These are phyloP conservation scores for Gymnocephalus cernua DNA, from an alignment of 2,113 vertebrate species.

Conservation along the genomic window DNA sequence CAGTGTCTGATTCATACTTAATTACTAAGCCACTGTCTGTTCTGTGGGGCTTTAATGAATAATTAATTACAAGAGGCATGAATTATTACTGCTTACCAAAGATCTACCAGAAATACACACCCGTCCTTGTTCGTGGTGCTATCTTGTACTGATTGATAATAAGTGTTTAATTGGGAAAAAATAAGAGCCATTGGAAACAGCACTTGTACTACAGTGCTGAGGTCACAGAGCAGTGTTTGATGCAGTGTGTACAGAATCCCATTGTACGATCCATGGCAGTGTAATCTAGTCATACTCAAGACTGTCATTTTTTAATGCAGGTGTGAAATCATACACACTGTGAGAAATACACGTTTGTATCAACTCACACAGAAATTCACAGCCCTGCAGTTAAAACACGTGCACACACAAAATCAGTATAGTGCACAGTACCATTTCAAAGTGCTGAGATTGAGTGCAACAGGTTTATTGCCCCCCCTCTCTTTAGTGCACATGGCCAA, in stretches of 20 bases:
- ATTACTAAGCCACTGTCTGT: conserved; percentile 78
- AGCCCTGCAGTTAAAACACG: not conserved
- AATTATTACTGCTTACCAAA: conserved; percentile 78
- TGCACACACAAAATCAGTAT: not conserved
- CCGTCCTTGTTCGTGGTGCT: conserved; percentile 36
- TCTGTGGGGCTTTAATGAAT: conserved; percentile 79
- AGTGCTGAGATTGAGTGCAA: conserved; percentile 39
- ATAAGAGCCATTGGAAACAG: conserved; percentile 26
- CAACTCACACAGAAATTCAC: not conserved
- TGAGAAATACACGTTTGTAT: not conserved
- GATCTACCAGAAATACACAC: conserved; percentile 66
- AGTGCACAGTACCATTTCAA: conserved; percentile 21
- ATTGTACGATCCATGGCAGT: not conserved
- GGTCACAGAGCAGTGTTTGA: conserved; percentile 24
- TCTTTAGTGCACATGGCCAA: conserved; percentile 26
- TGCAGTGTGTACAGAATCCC: not conserved
- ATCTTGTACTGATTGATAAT: conserved; percentile 62
- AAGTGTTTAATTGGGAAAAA: conserved; percentile 48
- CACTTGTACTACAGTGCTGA: conserved; percentile 7
- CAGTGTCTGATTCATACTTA: conserved; percentile 80
- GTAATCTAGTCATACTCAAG: conserved; percentile 6
- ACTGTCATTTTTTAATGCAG: not conserved
- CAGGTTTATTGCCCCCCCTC: too few species aligned
- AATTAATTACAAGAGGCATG: conserved; percentile 76
- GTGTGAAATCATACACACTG: conserved; percentile 5